Evolutionary conservation across 2,797 vertebrate species (phyloP).

Genomic region (Eidolon dupreanum): DNA sequence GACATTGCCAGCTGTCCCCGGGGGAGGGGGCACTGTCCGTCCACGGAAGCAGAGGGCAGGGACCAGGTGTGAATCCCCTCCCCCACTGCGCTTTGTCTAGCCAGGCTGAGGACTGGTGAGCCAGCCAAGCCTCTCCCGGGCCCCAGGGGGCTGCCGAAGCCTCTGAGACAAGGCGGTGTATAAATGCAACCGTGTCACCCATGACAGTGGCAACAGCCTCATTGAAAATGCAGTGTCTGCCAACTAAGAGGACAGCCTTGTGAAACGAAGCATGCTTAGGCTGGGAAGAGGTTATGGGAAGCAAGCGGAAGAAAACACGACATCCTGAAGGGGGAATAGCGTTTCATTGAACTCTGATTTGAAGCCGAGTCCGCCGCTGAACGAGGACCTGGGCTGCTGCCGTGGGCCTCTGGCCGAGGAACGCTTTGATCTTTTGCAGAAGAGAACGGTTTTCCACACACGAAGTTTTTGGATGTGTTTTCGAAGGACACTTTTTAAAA

Average conservation of each 20-base stretch:
- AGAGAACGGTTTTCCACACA: neutral
- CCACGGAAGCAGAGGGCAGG: neutral
- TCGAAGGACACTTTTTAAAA: neutral
- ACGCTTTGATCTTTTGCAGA: neutral
- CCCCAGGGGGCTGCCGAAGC: neutral
- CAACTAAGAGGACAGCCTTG: neutral
- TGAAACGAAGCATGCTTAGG: neutral
- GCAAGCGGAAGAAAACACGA: neutral
- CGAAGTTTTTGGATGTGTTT: neutral
- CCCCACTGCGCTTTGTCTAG: neutral
- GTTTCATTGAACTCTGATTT: neutral
- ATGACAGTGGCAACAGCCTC: neutral
- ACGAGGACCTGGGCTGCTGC: neutral
- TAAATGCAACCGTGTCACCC: fast-evolving
- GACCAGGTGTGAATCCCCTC: neutral
- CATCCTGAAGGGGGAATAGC: neutral
- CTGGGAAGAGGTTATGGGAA: neutral
- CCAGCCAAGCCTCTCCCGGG: too few relatives aligned
- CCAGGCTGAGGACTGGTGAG: neutral
- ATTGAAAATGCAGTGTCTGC: neutral
- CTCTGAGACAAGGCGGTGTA: neutral
- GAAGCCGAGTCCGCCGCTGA: neutral
- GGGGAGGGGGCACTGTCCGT: too few relatives aligned
- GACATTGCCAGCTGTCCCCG: too few relatives aligned
- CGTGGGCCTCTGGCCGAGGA: neutral